These are phyloP conservation scores for Parnassius smintheus DNA, from an alignment of 2,888 invertebrate species.

Conservation along the genomic window DNA sequence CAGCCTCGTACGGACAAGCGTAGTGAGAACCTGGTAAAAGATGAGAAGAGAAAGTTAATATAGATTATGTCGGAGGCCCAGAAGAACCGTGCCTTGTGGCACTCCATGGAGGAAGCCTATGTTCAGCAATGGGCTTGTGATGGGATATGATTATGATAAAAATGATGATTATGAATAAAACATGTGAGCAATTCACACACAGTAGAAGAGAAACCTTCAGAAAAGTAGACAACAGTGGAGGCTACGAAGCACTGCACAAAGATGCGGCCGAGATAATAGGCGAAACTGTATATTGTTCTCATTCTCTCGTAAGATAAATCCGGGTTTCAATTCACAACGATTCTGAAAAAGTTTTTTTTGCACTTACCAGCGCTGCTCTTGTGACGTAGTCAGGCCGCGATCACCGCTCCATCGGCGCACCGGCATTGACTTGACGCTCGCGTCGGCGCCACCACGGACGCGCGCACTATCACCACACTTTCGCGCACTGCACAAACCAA, in stretches of 20 bases:
- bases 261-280: too few species aligned
- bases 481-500: slow-evolving; percentile 33
- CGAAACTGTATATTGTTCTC: too few species aligned
- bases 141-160: not conserved
- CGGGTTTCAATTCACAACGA: too few species aligned
- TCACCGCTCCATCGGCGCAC: slow-evolving; percentile 80
- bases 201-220: too few species aligned
- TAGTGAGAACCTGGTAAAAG: not conserved
- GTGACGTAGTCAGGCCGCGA: slow-evolving; percentile 71
- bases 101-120: too few species aligned
- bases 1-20: too few species aligned
- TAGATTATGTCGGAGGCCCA: not conserved
- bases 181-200: too few species aligned
- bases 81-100: not conserved
- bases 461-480: slow-evolving; percentile 36
- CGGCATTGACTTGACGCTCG: slow-evolving; percentile 71
- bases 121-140: too few species aligned
- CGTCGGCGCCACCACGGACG: slow-evolving; percentile 67
- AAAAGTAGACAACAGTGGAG: too few species aligned
- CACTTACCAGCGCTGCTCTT: slow-evolving; percentile 76
- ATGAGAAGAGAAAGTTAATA: not conserved
- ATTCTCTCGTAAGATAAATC: too few species aligned
- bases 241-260: too few species aligned
- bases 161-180: not conserved
- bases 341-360: too few species aligned